Base-by-base conservation (phyloP, 2,888 invertebrate species). In the Parnassius mnemosyne region DNA sequence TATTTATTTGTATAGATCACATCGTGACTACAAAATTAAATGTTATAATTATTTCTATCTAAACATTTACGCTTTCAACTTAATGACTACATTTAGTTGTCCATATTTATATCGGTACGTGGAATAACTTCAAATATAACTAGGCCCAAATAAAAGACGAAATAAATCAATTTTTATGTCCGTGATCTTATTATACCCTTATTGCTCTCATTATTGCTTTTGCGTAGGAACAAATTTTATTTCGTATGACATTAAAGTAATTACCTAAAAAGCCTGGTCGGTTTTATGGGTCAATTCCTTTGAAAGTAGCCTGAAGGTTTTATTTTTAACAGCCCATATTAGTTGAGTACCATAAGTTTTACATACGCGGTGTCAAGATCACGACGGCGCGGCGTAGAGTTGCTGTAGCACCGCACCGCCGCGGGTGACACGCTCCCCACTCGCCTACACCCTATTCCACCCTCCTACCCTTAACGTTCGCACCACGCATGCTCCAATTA, bases 401-500 rank as follows among this genome's bases (percentile, higher is more conserved):
- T 73, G 76, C 78, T 80, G 76, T 63, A 63, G 55, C 52, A 75
- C 75, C 76, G 80, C 79, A 82, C 78, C 81, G 83, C 83, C 81
- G 81, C 83, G 79, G 81, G 79, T 77, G 77, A 71, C 74, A 68
- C 70, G 68, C 68, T 65, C 70, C 64, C 65, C 65, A 65, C 75
- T 66, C 77, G 73, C 77, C 69, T 69, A 66, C 60, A 76, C 76
- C 73, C 66, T 70, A 73, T 80, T 83, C 81, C 83, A 78, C 85
- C 79, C 83, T 84, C 82, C 85, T 81, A 84, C 79, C 79, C 88
- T 83, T 84, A 34, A 84, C 85, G 82, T 81, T 84, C 86, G 83
- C 78, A 89, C 87, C 87, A 90, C 90, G 90, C 90, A 91, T 91
- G 90, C 90, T 90, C 91, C 91, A 90, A 89, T 90, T 89, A 88